Evolutionary conservation across 2,113 vertebrate species (phyloP).

Genomic region (Pycnonotus jocosus): DNA sequence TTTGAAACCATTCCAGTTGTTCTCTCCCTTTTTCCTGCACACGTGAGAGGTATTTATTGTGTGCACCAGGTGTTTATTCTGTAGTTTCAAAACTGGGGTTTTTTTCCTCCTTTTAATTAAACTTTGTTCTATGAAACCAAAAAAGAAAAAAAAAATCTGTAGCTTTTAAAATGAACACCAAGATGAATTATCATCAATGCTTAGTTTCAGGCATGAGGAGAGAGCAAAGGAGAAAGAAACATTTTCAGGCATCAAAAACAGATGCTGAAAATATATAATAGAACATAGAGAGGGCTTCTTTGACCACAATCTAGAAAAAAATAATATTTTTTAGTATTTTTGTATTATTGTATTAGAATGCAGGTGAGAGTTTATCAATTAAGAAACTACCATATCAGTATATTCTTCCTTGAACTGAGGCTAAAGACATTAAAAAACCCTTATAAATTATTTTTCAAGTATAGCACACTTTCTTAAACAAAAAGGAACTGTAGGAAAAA

Average conservation of each 20-base stretch:
- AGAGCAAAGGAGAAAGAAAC: neutral
- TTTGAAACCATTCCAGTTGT: constrained; percentile 27
- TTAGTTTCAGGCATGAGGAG: neutral
- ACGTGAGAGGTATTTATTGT: neutral
- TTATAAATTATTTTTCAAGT: neutral
- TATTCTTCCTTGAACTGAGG: neutral
- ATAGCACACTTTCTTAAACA: neutral
- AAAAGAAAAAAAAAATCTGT: neutral
- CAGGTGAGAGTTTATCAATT: neutral
- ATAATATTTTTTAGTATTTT: neutral
- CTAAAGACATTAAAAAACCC: neutral
- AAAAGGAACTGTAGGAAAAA: neutral
- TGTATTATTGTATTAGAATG: neutral
- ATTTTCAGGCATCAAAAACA: neutral
- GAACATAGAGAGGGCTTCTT: neutral
- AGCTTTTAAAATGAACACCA: neutral
- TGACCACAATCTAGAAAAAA: neutral
- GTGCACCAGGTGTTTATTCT: neutral
- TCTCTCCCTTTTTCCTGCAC: neutral
- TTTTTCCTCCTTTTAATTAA: neutral
- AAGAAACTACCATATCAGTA: neutral
- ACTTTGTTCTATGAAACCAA: neutral
- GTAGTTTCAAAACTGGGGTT: neutral
- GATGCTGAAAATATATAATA: neutral
- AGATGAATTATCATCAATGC: neutral